phyloP scores from a whole-genome alignment of 2,113 vertebrate species.

The Kryptolebias marmoratus region DNA sequence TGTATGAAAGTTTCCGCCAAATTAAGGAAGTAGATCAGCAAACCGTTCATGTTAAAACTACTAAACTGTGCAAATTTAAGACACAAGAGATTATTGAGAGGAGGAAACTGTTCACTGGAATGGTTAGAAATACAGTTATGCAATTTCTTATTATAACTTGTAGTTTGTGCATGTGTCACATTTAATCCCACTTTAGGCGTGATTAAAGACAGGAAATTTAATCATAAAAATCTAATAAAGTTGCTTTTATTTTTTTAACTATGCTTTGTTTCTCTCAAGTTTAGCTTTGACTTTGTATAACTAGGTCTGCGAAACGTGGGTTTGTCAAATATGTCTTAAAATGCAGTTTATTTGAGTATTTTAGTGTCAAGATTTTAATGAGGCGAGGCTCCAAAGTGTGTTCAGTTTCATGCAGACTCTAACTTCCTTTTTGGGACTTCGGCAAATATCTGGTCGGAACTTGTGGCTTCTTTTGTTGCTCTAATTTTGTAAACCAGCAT shows the following conservation, averaged over 20 bases:
- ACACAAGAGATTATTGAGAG: neutral
- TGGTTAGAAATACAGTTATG: too few species aligned
- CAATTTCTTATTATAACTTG: too few species aligned
- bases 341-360: neutral
- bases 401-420: slow-evolving; percentile 30
- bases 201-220: neutral
- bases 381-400: neutral
- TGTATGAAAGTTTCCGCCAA: neutral
- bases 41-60: neutral
- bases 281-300: too few species aligned
- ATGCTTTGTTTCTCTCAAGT: too few species aligned
- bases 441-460: slow-evolving; percentile 14
- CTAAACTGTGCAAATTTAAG: neutral
- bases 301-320: too few species aligned
- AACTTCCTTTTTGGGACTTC: slow-evolving; percentile 54
- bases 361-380: neutral
- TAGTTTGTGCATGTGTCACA: too few species aligned
- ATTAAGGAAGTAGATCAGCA: slow-evolving; percentile 46
- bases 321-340: too few species aligned
- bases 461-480: slow-evolving; percentile 1
- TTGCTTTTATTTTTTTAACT: neutral
- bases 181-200: too few species aligned
- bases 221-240: neutral
- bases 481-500: neutral
- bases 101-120: neutral